These are phyloP conservation scores for Potorous gilbertii DNA, from an alignment of 2,797 vertebrate genomes.

Conservation along the genomic window DNA sequence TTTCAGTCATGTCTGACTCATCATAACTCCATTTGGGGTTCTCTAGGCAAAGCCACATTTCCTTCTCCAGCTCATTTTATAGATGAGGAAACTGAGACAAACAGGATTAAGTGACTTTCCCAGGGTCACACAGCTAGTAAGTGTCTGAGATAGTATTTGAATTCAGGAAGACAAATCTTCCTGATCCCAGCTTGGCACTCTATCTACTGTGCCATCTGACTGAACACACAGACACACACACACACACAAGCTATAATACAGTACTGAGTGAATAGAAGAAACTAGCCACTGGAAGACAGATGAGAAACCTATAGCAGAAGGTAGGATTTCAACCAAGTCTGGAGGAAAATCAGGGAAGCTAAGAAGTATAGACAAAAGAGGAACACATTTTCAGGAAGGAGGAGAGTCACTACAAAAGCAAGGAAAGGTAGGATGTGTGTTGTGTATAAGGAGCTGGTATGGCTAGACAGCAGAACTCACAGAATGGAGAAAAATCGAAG, in stretches of 20 bases:
- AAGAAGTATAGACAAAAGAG: neutral
- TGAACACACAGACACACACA: too few species aligned
- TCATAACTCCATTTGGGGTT: neutral
- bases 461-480: neutral
- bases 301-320: neutral
- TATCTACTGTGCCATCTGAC: too few species aligned
- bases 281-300: neutral
- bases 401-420: neutral
- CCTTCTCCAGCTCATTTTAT: neutral
- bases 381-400: neutral
- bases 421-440: neutral
- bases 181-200: too few species aligned
- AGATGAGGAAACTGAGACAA: neutral
- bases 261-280: neutral
- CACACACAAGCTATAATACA: neutral
- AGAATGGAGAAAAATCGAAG: neutral
- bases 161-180: neutral
- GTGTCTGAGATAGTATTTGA: neutral
- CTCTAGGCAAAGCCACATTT: neutral
- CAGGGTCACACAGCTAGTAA: neutral
- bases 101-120: neutral
- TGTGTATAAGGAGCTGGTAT: neutral
- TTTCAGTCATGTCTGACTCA: too few species aligned
- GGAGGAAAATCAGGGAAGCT: too few species aligned
- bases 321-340: neutral